Conservation (phyloP, 2,113 vertebrate genomes). For the Balaeniceps rex region DNA sequence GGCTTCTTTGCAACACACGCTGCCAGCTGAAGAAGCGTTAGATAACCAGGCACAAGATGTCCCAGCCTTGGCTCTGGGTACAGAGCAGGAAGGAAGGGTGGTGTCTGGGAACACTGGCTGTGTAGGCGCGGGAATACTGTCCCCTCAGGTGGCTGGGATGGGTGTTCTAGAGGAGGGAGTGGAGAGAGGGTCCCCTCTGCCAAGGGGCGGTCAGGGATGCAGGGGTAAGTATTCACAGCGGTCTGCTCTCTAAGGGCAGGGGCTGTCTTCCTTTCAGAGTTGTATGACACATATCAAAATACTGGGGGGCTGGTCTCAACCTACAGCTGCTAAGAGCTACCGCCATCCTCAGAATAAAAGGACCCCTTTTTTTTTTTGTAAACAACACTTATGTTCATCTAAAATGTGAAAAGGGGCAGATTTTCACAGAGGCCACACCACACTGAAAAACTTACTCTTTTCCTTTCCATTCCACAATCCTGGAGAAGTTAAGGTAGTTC, state of each 20-base stretch:
- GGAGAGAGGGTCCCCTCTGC: neutral
- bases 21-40: neutral
- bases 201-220: neutral
- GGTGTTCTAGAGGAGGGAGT: neutral
- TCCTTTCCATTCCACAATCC: conserved; percentile 87
- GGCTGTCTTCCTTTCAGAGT: neutral
- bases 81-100: neutral
- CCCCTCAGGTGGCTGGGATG: neutral
- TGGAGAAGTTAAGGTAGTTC: conserved; percentile 86
- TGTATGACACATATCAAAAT: neutral
- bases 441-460: conserved; percentile 75
- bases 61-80: neutral
- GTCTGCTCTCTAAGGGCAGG: neutral
- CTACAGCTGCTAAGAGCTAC: neutral
- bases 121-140: neutral
- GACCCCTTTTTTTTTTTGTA: neutral
- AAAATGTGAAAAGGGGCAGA: neutral
- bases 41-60: neutral
- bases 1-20: neutral
- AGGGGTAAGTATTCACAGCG: neutral
- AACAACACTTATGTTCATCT: neutral
- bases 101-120: neutral
- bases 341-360: neutral
- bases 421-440: neutral
- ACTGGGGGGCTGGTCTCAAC: neutral